phyloP scores from a whole-genome alignment of 2,113 vertebrate species.

The Mesembrinibis cayennensis region DNA sequence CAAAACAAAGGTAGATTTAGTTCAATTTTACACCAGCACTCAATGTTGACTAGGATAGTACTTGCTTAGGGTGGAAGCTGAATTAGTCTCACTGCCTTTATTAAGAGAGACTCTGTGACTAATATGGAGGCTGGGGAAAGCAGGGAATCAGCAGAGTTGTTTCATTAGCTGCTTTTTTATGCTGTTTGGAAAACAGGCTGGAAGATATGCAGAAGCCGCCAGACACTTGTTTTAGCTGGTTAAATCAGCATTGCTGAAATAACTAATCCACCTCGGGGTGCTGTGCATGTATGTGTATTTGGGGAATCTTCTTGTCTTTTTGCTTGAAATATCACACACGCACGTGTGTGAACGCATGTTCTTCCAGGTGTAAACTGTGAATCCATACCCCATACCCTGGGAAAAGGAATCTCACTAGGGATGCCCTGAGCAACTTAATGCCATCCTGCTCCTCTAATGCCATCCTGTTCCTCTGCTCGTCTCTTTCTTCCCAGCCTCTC shows the following conservation, averaged over 20 bases:
- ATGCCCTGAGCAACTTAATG: not conserved
- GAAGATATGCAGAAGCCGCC: not conserved
- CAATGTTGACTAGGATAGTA: not conserved
- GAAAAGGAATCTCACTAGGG: not conserved
- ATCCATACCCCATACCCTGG: not conserved
- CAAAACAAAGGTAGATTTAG: not conserved
- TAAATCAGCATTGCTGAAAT: not conserved
- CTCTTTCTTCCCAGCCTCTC: not conserved
- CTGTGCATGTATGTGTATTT: not conserved
- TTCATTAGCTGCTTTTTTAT: not conserved
- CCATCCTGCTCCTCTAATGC: not conserved
- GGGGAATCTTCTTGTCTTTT: not conserved
- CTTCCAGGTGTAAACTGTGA: not conserved
- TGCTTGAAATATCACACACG: not conserved
- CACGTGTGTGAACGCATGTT: not conserved
- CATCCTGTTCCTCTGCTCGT: not conserved
- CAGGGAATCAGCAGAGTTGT: not conserved
- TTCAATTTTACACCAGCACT: not conserved
- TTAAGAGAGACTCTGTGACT: not conserved
- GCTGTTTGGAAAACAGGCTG: not conserved
- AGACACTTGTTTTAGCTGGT: not conserved
- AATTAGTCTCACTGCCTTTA: not conserved
- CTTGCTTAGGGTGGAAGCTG: not conserved
- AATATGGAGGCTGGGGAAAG: not conserved
- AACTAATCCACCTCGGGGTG: not conserved